These are phyloP conservation scores for Drosophila elegans DNA, from an alignment of 1,140 invertebrate genomes.

Conservation along the genomic window DNA sequence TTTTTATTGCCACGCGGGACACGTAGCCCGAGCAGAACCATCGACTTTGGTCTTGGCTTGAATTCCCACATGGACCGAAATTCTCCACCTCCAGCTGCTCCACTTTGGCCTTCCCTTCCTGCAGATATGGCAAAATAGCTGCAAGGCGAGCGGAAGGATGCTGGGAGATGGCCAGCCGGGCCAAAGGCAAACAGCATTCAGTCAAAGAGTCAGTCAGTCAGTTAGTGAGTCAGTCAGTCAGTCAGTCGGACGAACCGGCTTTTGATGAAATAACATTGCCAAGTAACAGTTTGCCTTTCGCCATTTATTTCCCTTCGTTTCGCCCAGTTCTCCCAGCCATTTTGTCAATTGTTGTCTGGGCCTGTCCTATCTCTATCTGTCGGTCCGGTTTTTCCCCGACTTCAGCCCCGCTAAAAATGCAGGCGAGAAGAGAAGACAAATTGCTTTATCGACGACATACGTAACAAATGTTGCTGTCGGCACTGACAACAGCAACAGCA, in stretches of 20 bases:
- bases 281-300: slow-evolving; percentile 74
- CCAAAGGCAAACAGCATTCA: slow-evolving; percentile 17
- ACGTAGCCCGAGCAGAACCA: slow-evolving; percentile 61
- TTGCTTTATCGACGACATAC: slow-evolving; percentile 83
- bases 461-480: slow-evolving; percentile 83
- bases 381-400: slow-evolving; percentile 13
- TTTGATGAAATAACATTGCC: slow-evolving; percentile 82
- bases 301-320: slow-evolving; percentile 39
- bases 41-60: slow-evolving; percentile 61
- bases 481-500: slow-evolving; percentile 69
- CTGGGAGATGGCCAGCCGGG: slow-evolving; percentile 24
- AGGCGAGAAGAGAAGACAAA: slow-evolving; percentile 79
- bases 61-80: slow-evolving; percentile 59
- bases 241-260: slow-evolving; percentile 40
- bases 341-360: slow-evolving; percentile 77
- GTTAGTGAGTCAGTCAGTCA: slow-evolving; percentile 11
- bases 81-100: neutral
- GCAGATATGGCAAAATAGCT: slow-evolving; percentile 66
- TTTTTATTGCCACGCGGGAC: slow-evolving; percentile 83
- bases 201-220: slow-evolving; percentile 5
- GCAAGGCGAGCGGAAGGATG: slow-evolving; percentile 65
- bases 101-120: slow-evolving; percentile 42
- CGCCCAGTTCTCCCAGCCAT: slow-evolving; percentile 27
- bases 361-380: slow-evolving; percentile 41
- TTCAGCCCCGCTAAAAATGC: slow-evolving; percentile 63